Evolutionary conservation across 1,140 invertebrate species (phyloP), one percentile per base, ranked within the genome.

Genomic region (Octopus bimaculoides): DNA sequence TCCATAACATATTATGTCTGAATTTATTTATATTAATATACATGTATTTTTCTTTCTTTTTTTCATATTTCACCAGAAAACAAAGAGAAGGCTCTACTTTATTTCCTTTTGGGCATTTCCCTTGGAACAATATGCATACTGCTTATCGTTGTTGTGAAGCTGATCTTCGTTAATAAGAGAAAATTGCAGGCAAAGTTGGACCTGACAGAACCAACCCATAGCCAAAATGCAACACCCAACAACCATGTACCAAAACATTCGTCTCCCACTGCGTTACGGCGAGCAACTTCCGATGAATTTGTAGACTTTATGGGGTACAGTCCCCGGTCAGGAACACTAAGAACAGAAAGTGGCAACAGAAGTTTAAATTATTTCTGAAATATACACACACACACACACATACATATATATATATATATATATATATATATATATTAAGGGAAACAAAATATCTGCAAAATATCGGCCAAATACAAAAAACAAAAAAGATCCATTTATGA

Each of bases 11-110:
- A 41, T 41, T 41, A 41, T 41, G 26, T 41, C 1, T 41, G 26
- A 41, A 41, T 41, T 41, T 41, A 41, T 41, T 41, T 41, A 41
- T 41, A 41, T 41, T 41, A 41, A 41, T 41, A 41, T 41, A 41
- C 0, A 41, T 41, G 26, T 41, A 41, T 41, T 41, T 41, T 41
- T 41, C 26, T 41, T 41, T 41, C 26, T 54, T 77, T 20, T 56
- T 56, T 79, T 82, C 80, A 87, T 84, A 82, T 84, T 82, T 85
- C 89, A 89, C 54, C 92, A 96, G 95, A 93, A 84, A 94, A 95
- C 87, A 92, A 93, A 85, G 94, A 95, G 85, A 94, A 94, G 81
- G 93, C 95, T 83, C 93, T 94, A 85, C 89, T 96, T 74, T 95
- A 95, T 91, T 90, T 95, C 83, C 93, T 94, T 54, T 90, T 95